Base-by-base conservation (phyloP, 1,140 invertebrate genomes). In the Centruroides sculpturatus region DNA sequence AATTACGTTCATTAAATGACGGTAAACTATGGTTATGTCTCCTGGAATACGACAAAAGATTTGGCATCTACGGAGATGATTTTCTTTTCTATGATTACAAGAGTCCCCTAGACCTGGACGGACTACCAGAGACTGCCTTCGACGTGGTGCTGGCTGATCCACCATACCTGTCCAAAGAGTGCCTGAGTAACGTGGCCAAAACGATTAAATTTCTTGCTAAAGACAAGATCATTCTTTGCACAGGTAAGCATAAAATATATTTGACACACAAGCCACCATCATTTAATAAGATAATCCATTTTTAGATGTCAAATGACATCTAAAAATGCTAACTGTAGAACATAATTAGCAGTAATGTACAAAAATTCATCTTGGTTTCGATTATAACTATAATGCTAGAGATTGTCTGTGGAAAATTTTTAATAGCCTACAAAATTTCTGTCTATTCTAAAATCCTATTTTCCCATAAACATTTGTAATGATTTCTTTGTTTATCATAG, bases 121-220 rank as follows among this genome's bases (percentile, higher is more conserved):
- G 73, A 60, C 77, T 85, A 0, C 75, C 82, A 41, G 64, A 75
- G 12, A 63, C 71, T 13, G 71, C 73, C 35, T 97, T 86, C 76
- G 87, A 95, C 73, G 67, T 97, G 13, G 85, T 98, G 3, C 78
- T 97, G 58, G 89, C 85, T 0, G 93, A 98, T 78, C 93, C 94
- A 10, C 94, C 94, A 10, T 97, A 95, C 75, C 75, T 98, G 6
- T 87, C 90, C 0, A 85, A 92, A 66, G 92, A 97, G 75, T 98
- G 94, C 76, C 78, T 96, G 13, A 80, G 80, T 3, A 95, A 95
- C 77, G 85, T 83, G 35, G 80, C 88, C 0, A 61, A 72, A 48
- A 92, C 92, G 1, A 81, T 95, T 5, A 84, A 83, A 65, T 82
- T 81, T 66, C 70, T 97, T 52, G 72, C 82, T 0, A 89, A 88